A percentile compares a stretch with the other conserved stretches of the same genome.
Evolutionary conservation across 2,113 vertebrate species (phyloP).

Genomic region (Cavia aperea): DNA sequence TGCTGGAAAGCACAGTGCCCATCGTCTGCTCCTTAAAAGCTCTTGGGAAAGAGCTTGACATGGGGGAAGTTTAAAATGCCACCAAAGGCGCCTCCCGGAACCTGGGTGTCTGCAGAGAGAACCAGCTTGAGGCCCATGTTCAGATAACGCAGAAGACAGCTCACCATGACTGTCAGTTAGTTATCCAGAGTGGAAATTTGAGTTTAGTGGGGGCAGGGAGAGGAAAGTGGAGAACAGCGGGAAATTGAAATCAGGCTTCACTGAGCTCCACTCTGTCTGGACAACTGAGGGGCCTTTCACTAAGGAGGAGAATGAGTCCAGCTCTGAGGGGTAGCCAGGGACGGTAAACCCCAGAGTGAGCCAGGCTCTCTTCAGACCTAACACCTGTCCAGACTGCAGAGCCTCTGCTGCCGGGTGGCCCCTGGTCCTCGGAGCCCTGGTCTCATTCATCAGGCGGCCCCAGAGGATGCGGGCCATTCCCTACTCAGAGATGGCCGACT

Average conservation of each 20-base stretch:
- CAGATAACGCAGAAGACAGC: not conserved
- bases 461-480: not conserved
- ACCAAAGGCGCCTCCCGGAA: too few species aligned
- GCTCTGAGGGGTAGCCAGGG: not conserved
- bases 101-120: too few species aligned
- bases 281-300: not conserved
- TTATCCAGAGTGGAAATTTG: not conserved
- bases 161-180: not conserved
- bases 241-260: not conserved
- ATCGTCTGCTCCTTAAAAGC: not conserved
- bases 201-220: fast-evolving
- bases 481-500: not conserved
- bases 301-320: not conserved
- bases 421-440: not conserved
- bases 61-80: too few species aligned
- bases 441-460: not conserved
- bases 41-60: not conserved
- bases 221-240: not conserved
- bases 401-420: not conserved
- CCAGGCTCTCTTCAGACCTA: not conserved
- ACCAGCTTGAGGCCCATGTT: not conserved
- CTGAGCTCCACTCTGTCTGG: not conserved
- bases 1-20: not conserved
- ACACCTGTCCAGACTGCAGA: not conserved
- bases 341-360: too few species aligned